Conservation (phyloP, 2,888 invertebrate species). For the Exephanes ischioxanthus region DNA sequence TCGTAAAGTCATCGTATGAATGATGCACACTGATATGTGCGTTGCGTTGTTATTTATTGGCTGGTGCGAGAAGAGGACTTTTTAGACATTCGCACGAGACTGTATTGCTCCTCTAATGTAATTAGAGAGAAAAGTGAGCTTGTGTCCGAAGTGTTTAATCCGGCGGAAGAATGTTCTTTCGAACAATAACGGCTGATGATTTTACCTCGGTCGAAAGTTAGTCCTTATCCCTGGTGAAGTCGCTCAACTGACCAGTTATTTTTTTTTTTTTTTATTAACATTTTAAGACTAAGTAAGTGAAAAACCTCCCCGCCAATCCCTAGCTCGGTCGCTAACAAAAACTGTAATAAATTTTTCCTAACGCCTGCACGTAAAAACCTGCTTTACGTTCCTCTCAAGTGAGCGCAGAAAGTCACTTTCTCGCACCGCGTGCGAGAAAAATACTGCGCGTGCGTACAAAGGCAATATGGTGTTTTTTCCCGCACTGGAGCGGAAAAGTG, state of each 20-base stretch:
- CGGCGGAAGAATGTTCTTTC: conserved; percentile 17
- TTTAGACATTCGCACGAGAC: conserved; percentile 38
- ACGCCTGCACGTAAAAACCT: too few relatives aligned
- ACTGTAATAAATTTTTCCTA: too few relatives aligned
- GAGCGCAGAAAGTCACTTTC: too few relatives aligned
- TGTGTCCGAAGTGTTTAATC: conserved; percentile 64
- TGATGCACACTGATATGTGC: conserved; percentile 11
- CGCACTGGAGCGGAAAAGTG: too few relatives aligned
- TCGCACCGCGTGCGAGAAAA: too few relatives aligned
- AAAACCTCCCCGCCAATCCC: too few relatives aligned
- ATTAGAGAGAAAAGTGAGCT: conserved; percentile 27
- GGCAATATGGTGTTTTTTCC: too few relatives aligned
- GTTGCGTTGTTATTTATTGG: conserved; percentile 35
- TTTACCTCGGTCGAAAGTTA: conserved; percentile 34
- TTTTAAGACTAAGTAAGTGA: too few relatives aligned
- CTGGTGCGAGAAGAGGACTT: conserved; percentile 37
- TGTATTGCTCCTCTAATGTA: conserved; percentile 19
- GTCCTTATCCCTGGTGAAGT: not conserved
- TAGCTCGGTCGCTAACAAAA: too few relatives aligned
- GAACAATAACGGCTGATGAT: conserved; percentile 5
- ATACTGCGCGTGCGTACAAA: too few relatives aligned
- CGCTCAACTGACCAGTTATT: not conserved
- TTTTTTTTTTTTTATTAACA: not conserved
- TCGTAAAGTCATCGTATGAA: conserved; percentile 39
- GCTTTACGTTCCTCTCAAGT: too few relatives aligned